These are phyloP conservation scores for Holothuria glaberrima DNA, from an alignment of 35 echinoderm and acorn worm species.

Conservation along the genomic window DNA sequence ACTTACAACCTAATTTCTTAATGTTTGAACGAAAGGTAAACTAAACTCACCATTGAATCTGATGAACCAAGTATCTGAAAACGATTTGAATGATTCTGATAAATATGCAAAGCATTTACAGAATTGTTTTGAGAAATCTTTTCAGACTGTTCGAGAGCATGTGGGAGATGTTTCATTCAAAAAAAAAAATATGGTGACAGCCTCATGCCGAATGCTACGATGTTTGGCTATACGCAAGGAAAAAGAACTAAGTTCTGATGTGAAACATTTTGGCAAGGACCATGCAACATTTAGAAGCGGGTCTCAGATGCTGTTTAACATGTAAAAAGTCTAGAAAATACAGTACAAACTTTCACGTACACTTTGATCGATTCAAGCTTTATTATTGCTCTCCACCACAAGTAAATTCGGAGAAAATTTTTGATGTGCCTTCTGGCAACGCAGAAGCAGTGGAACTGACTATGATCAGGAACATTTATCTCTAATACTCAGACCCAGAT, in stretches of 20 bases:
- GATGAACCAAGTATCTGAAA: not conserved
- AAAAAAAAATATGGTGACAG: slow-evolving; percentile 1
- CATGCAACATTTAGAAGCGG: not conserved
- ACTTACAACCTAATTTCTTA: slow-evolving; percentile 46
- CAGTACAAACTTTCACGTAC: not conserved
- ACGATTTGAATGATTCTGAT: not conserved
- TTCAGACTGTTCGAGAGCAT: slow-evolving; percentile 46
- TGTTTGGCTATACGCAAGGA: slow-evolving; percentile 65
- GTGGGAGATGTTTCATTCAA: not conserved
- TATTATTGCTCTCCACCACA: not conserved
- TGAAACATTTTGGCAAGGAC: slow-evolving; percentile 16
- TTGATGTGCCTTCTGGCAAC: not conserved
- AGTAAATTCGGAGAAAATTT: not conserved
- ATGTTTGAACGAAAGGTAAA: slow-evolving; percentile 69
- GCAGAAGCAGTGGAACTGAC: not conserved
- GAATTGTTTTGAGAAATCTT: not conserved
- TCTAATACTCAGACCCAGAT: not conserved
- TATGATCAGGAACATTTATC: slow-evolving; percentile 13
- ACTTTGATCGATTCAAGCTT: slow-evolving; percentile 2
- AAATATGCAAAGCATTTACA: slow-evolving; percentile 41
- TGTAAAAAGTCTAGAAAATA: not conserved
- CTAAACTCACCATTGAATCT: slow-evolving; percentile 60
- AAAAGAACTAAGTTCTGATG: slow-evolving; percentile 49
- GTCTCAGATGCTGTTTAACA: not conserved
- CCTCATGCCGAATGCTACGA: slow-evolving; percentile 23